These are phyloP conservation scores for Anagrus nilaparvatae DNA, from an alignment of 1,140 invertebrate genomes.

Conservation along the genomic window DNA sequence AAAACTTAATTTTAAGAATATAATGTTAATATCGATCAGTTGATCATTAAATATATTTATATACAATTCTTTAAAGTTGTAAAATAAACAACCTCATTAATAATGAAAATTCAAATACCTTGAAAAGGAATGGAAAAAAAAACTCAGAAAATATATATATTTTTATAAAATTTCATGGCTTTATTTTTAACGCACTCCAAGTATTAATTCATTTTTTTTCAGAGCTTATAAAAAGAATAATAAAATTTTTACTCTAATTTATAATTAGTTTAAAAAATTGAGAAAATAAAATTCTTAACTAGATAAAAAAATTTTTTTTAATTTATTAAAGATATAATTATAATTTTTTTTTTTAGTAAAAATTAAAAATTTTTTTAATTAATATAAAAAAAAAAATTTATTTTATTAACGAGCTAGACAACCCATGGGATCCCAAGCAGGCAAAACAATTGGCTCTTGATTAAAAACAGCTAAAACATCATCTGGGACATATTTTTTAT, in stretches of 20 bases:
- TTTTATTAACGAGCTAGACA: slow-evolving; percentile 53
- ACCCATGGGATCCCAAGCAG: slow-evolving; percentile 91
- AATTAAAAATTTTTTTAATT: slow-evolving; percentile 7
- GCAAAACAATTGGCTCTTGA: slow-evolving; percentile 64
- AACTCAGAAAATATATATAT: too few relatives aligned
- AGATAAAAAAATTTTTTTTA: too few relatives aligned
- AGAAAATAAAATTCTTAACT: neutral
- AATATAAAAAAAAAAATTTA: slow-evolving; percentile 10
- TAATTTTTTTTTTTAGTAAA: slow-evolving; percentile 1
- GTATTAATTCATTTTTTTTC: too few relatives aligned
- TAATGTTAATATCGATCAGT: too few relatives aligned
- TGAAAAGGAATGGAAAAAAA: too few relatives aligned
- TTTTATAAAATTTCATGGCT: too few relatives aligned
- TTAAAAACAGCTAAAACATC: slow-evolving; percentile 67
- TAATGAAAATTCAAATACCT: too few relatives aligned
- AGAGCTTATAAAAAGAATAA: too few relatives aligned
- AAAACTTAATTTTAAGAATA: slow-evolving; percentile 7
- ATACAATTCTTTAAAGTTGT: too few relatives aligned
- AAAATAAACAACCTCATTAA: too few relatives aligned
- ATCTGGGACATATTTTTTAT: slow-evolving; percentile 68
- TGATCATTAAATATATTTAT: too few relatives aligned
- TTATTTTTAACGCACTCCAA: too few relatives aligned
- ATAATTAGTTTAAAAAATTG: neutral
- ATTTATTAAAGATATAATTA: slow-evolving; percentile 3
- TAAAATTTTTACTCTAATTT: neutral